These are phyloP conservation scores for Heteromyza rotundicornis DNA, from an alignment of 2,888 invertebrate genomes.

Conservation along the genomic window DNA sequence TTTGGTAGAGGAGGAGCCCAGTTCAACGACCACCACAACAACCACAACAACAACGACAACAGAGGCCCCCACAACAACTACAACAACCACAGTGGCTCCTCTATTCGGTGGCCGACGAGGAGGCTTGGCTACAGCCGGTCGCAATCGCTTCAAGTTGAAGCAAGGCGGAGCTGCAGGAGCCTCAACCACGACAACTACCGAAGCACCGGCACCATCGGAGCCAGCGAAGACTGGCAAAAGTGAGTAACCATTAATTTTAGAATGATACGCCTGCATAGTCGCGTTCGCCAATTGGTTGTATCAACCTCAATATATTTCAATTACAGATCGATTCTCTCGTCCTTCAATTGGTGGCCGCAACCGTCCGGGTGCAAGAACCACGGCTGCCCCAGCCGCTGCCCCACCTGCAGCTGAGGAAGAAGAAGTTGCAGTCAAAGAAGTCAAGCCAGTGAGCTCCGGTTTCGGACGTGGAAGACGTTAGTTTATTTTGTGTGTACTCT, in stretches of 20 bases:
- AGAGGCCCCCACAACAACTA: slow-evolving; percentile 63
- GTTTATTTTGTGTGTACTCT: slow-evolving; percentile 22
- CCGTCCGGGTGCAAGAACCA: slow-evolving; percentile 48
- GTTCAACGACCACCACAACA: slow-evolving; percentile 66
- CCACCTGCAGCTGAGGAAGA: slow-evolving; percentile 50
- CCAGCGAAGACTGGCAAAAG: slow-evolving; percentile 55
- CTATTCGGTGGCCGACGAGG: slow-evolving; percentile 49
- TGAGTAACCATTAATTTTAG: slow-evolving; percentile 31
- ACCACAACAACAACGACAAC: slow-evolving; percentile 66
- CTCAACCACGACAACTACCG: slow-evolving; percentile 64
- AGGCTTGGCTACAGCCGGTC: slow-evolving; percentile 49
- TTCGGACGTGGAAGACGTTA: slow-evolving; percentile 59
- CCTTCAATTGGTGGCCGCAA: slow-evolving; percentile 59
- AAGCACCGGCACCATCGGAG: slow-evolving; percentile 60
- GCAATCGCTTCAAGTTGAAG: slow-evolving; percentile 57
- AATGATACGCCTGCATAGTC: neutral
- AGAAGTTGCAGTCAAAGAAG: slow-evolving; percentile 47
- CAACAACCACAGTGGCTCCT: slow-evolving; percentile 62
- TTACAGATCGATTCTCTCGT: slow-evolving; percentile 58
- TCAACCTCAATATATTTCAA: too few species aligned
- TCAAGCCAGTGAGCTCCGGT: slow-evolving; percentile 53
- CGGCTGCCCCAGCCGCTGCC: slow-evolving; percentile 41
- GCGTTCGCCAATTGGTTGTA: too few species aligned
- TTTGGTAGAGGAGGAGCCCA: slow-evolving; percentile 63
- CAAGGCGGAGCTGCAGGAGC: slow-evolving; percentile 42